Evolutionary conservation across 1,140 invertebrate genomes (phyloP).

Genomic region (Caenorhabditis brenneri): DNA sequence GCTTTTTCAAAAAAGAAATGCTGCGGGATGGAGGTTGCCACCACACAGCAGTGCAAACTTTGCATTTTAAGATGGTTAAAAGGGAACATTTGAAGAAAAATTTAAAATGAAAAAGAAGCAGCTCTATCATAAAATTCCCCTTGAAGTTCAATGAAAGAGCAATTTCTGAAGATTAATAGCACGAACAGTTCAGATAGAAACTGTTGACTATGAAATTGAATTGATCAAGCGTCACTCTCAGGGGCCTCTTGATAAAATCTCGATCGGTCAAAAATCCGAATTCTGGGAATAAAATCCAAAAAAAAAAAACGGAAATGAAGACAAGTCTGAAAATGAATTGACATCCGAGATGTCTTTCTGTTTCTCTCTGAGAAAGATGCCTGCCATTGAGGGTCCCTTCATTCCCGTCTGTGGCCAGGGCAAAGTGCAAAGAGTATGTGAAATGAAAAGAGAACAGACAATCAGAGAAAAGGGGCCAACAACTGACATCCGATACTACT

Average conservation of each 20-base stretch:
- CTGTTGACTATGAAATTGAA: no score
- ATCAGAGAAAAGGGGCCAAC: slow-evolving; percentile 38
- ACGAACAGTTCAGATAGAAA: no score
- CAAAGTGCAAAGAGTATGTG: slow-evolving; percentile 34
- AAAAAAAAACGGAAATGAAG: background rate
- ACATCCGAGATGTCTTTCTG: slow-evolving; percentile 25
- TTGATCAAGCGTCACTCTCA: no score
- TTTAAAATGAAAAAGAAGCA: background rate
- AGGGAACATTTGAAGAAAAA: background rate
- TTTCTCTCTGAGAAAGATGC: slow-evolving; percentile 5
- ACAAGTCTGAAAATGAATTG: slow-evolving; percentile 36
- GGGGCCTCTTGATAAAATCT: background rate
- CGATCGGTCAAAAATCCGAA: no score
- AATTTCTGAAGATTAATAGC: background rate
- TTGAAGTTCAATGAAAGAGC: background rate
- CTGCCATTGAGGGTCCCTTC: background rate
- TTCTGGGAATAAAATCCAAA: background rate
- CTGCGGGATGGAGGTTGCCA: background rate
- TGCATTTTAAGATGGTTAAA: slow-evolving; percentile 33
- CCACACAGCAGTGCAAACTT: slow-evolving; percentile 38
- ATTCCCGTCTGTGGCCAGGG: background rate
- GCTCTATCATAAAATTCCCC: background rate
- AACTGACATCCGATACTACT: slow-evolving; percentile 42
- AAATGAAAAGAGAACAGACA: slow-evolving; percentile 30
- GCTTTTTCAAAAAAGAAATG: slow-evolving; percentile 40